Conservation (phyloP, 1,140 invertebrate genomes). For the Andricus grossulariae region DNA sequence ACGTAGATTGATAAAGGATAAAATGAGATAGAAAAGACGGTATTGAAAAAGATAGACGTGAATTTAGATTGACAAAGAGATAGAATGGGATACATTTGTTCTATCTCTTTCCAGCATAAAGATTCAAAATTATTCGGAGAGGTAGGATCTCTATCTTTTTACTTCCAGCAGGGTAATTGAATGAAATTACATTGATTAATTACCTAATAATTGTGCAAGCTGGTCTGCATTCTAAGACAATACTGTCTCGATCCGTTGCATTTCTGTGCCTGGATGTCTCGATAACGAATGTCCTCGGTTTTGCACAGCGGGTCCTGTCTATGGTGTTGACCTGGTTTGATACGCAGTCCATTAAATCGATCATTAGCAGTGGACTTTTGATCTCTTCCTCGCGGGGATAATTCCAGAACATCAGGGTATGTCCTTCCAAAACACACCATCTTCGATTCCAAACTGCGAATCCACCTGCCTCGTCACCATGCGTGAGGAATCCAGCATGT, state of each 20-base stretch:
- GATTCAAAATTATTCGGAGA: no score
- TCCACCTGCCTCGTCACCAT: slow-evolving; percentile 59
- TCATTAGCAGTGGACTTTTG: slow-evolving; percentile 54
- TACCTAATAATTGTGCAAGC: slow-evolving; percentile 53
- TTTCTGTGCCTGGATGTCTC: slow-evolving; percentile 54
- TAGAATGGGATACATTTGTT: no score
- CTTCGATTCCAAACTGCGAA: slow-evolving; percentile 66
- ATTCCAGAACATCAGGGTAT: slow-evolving; percentile 70
- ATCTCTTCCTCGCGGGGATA: slow-evolving; percentile 68
- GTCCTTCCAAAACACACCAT: slow-evolving; percentile 68
- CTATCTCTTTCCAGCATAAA: no score
- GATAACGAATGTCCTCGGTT: slow-evolving; percentile 66
- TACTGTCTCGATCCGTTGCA: slow-evolving; percentile 45
- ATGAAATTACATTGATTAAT: slow-evolving; percentile 21
- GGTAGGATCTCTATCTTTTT: no score
- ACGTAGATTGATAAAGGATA: no score
- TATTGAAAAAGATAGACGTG: no score
- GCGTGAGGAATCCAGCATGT: slow-evolving; percentile 68
- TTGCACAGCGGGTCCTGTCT: slow-evolving; percentile 65
- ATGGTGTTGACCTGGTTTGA: slow-evolving; percentile 51
- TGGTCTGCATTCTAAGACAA: slow-evolving; percentile 44
- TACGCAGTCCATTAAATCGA: slow-evolving; percentile 66
- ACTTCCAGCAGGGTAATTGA: slow-evolving; percentile 7
- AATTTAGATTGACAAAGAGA: no score
- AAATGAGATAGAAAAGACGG: no score